A percentile compares a stretch with the other conserved stretches of the same genome.
Conservation (phyloP, 2,888 invertebrate species). For the Agrochola litura region DNA sequence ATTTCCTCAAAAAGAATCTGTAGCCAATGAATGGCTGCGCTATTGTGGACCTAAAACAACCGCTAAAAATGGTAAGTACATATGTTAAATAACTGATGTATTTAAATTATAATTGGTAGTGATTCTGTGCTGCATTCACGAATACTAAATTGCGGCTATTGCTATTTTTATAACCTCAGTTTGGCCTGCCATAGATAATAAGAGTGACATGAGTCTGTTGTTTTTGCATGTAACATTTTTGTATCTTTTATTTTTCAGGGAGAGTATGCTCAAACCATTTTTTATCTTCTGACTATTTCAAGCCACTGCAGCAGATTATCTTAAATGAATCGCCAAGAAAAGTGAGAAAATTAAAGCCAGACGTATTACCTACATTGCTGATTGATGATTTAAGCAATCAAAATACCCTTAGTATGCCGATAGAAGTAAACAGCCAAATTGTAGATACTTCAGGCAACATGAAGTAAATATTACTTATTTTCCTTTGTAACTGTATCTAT, state of each 20-base stretch:
- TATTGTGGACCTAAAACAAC: not conserved
- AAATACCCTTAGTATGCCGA: not conserved
- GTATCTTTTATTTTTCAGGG: not conserved
- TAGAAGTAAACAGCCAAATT: not conserved
- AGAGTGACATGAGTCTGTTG: not conserved
- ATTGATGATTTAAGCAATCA: not conserved
- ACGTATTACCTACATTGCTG: not conserved
- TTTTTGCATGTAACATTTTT: not conserved
- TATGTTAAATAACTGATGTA: not conserved
- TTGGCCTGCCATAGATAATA: not conserved
- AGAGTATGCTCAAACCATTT: constrained; percentile 6
- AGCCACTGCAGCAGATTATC: not conserved
- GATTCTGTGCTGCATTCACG: not conserved
- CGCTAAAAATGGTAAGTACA: not conserved
- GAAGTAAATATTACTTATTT: not conserved
- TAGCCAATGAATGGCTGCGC: constrained; percentile 3
- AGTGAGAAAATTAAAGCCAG: constrained; percentile 2
- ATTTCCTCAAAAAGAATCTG: not conserved
- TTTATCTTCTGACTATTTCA: not conserved
- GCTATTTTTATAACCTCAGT: not conserved
- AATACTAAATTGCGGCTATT: not conserved
- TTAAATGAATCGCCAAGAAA: not conserved
- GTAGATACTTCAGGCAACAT: constrained; percentile 1
- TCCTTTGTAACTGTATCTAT: no score
- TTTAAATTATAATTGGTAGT: not conserved